Conservation (phyloP, 2,888 invertebrate species). For the Aleiodes testaceus region DNA sequence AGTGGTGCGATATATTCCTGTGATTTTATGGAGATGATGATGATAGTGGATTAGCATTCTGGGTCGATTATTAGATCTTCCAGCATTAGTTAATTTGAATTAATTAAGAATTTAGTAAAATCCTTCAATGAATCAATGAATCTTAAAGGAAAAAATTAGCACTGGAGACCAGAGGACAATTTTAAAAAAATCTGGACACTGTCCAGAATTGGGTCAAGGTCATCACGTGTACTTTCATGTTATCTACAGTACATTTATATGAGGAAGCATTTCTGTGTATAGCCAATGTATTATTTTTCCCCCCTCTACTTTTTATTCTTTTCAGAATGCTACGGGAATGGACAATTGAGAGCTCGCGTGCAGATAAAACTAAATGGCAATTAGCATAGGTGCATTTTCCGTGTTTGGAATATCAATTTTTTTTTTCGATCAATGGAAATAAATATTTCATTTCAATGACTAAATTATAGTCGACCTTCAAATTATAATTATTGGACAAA, state of each 20-base stretch:
- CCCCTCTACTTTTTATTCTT: constrained; percentile 24
- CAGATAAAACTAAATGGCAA: constrained; percentile 65
- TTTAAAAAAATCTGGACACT: constrained; percentile 1
- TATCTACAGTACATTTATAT: constrained; percentile 13
- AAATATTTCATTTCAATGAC: not conserved
- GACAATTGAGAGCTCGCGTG: constrained; percentile 61
- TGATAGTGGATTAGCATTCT: constrained; percentile 47
- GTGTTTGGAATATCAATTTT: constrained; percentile 21
- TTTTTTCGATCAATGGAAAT: constrained; percentile 21
- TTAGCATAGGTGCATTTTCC: constrained; percentile 63
- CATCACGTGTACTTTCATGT: constrained; percentile 26
- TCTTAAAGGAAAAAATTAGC: no score
- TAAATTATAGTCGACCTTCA: no score
- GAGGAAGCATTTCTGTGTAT: constrained; percentile 22
- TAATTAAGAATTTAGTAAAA: no score
- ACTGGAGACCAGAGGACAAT: not conserved
- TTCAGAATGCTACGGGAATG: constrained; percentile 33
- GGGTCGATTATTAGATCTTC: constrained; percentile 33
- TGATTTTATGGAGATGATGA: constrained; percentile 40
- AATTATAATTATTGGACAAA: no score
- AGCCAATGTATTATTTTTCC: constrained; percentile 34
- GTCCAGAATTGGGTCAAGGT: constrained; percentile 44
- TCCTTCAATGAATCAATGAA: no score
- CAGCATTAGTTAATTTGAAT: no score
- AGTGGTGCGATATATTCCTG: constrained; percentile 7